These are phyloP conservation scores for Physella acuta DNA, from an alignment of 1,140 invertebrate species.

Conservation along the genomic window DNA sequence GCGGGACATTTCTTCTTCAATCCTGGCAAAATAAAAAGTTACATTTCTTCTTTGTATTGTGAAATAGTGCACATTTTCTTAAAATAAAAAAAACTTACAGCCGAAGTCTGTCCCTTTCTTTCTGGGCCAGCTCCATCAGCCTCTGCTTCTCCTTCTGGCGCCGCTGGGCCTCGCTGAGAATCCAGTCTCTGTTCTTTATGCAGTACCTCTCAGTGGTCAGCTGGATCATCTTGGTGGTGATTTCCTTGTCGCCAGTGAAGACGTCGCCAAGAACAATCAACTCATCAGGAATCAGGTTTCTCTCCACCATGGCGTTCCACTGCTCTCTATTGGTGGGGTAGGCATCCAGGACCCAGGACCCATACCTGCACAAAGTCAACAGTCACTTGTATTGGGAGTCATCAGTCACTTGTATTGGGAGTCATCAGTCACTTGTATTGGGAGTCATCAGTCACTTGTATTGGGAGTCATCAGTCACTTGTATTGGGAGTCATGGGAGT, in stretches of 20 bases:
- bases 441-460: too few relatives aligned
- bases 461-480: too few relatives aligned
- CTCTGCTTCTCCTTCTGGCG: neutral
- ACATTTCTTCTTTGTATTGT: too few relatives aligned
- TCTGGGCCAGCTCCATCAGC: neutral
- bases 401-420: too few relatives aligned
- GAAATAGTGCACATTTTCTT: too few relatives aligned
- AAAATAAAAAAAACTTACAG: constrained; percentile 3
- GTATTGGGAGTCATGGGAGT: too few relatives aligned
- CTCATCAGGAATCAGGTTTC: constrained; percentile 54
- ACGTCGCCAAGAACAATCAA: constrained; percentile 50
- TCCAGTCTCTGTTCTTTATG: constrained; percentile 3
- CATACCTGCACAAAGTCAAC: constrained; percentile 44
- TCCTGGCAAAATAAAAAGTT: neutral
- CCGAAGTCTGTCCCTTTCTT: constrained; percentile 2
- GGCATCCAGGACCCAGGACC: constrained; percentile 60
- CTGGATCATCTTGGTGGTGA: neutral
- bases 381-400: neutral
- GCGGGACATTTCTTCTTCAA: neutral
- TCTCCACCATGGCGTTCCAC: constrained; percentile 55
- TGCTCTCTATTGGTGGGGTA: constrained; percentile 57
- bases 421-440: too few relatives aligned
- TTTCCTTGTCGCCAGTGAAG: constrained; percentile 22
- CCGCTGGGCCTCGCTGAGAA: constrained; percentile 6
- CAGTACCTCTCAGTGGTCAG: constrained; percentile 11